Conservation (phyloP, 2,797 vertebrate species). For the Arnoldichthys spilopterus region DNA sequence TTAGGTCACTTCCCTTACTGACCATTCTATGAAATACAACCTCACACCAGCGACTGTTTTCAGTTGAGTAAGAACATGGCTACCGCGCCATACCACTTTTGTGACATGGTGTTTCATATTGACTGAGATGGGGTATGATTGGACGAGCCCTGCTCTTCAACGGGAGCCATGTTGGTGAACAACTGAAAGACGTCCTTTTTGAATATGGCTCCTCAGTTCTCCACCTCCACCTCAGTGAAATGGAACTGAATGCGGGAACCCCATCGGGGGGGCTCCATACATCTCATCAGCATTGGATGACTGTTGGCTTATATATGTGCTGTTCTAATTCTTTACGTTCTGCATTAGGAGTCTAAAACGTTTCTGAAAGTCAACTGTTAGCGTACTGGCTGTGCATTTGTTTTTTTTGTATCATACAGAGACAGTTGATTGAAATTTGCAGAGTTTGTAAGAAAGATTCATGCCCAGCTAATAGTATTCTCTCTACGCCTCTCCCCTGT, state of each 20-base stretch:
- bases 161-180: conserved; percentile 55
- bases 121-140: conserved; percentile 67
- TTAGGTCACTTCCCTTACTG: conserved; percentile 65
- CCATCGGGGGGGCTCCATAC: conserved; percentile 37
- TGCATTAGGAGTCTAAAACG: conserved; percentile 34
- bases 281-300: conserved; percentile 51
- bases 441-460: conserved; percentile 43
- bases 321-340: conserved; percentile 49
- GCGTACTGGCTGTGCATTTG: conserved; percentile 21
- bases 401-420: conserved; percentile 33
- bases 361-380: conserved; percentile 25
- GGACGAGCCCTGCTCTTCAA: conserved; percentile 60
- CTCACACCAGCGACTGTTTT: conserved; percentile 57
- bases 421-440: conserved; percentile 41
- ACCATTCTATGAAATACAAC: conserved; percentile 59
- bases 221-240: conserved; percentile 46
- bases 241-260: conserved; percentile 32
- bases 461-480: conserved; percentile 75
- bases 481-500: conserved; percentile 80
- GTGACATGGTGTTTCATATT: conserved; percentile 45
- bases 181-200: conserved; percentile 63
- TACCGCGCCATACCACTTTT: conserved; percentile 49
- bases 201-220: conserved; percentile 60
- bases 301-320: conserved; percentile 57
- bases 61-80: conserved; percentile 66